Base-by-base conservation (phyloP, 92 coral and sea anemone species). In the Pocillopora meandrina region DNA sequence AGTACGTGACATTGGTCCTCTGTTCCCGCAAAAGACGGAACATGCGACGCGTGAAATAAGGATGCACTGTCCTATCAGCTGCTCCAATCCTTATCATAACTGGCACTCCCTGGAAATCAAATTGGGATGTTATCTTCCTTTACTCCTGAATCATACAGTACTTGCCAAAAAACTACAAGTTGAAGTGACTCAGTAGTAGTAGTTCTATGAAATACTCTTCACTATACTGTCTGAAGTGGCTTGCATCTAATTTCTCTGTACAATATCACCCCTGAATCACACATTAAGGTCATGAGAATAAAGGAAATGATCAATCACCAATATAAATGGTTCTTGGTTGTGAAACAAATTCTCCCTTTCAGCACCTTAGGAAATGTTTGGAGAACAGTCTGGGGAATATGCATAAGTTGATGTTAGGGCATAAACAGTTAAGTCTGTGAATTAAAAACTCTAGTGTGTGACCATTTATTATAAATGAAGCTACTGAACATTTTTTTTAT, bases 21-120 rank as follows among this genome's bases (percentile, higher is more conserved):
- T 97, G 99, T 87, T 97, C 91, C 71, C 89, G 84, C 61, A 97
- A 82, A 61, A 94, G 81, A 20, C 99, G 95, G 82, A 91, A 94
- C 99, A 97, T 97, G 49, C 99, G 96, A 11, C 96, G 95, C 0
- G 98, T 86, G 76, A 82, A 94, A 89, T 94, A 95, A n/a, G 99
- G 98, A 64, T 86, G 92, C 35, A 97, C 99, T 8, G 97, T 95
- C 35, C 85, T 90, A 85, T 97, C 99, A 23, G 87, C 91, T 0
- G 95, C 97, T 64, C 99, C 99, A 33, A 88, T 82, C 35, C 99
- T 84, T 58, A 94, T 97, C 97, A 97, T 89, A 21, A 95, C 81
- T 64, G 99, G 97, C 19, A 95, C 62, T 36, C 99, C 98, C 99
- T 97, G 12, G 26, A 56, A 42, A 64, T 61, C 2, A 52, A 79